A percentile compares a stretch with the other conserved stretches of the same genome.
Evolutionary conservation across 2,888 invertebrate species (phyloP).

Genomic region (Caradrina clavipalpis): DNA sequence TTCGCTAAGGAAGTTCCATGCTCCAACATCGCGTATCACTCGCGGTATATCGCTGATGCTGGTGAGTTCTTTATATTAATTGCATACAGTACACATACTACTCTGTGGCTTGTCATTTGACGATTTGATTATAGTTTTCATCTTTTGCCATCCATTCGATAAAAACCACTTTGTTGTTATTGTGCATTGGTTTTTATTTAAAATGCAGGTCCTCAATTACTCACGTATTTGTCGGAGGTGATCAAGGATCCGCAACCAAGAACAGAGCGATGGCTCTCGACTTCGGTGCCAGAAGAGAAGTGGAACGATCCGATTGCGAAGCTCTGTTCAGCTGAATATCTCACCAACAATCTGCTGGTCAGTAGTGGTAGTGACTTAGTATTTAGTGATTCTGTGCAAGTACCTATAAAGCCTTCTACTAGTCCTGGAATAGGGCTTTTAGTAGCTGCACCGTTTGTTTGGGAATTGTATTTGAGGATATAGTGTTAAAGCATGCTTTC

Average conservation of each 20-base stretch:
- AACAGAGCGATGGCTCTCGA: constrained; percentile 94
- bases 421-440: too few species aligned
- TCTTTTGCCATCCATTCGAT: too few species aligned
- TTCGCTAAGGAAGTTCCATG: constrained; percentile 89
- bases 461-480: too few species aligned
- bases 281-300: constrained; percentile 92
- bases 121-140: too few species aligned
- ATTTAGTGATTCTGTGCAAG: neutral
- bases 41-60: constrained; percentile 94
- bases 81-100: too few species aligned
- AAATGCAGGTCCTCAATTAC: constrained; percentile 78
- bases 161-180: neutral
- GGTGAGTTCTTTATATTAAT: constrained; percentile 67
- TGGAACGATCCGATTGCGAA: constrained; percentile 72
- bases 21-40: constrained; percentile 97
- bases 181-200: neutral
- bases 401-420: too few species aligned
- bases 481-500: too few species aligned
- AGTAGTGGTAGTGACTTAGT: constrained; percentile 46
- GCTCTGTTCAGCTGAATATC: constrained; percentile 95
- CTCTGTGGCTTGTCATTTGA: too few species aligned
- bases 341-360: constrained; percentile 94
- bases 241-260: constrained; percentile 92
- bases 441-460: too few species aligned
- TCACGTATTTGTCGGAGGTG: constrained; percentile 90